A percentile compares a stretch with the other conserved stretches of the same genome.
phyloP scores from a whole-genome alignment of 2,113 vertebrate species.

The Dasyprocta punctata region DNA sequence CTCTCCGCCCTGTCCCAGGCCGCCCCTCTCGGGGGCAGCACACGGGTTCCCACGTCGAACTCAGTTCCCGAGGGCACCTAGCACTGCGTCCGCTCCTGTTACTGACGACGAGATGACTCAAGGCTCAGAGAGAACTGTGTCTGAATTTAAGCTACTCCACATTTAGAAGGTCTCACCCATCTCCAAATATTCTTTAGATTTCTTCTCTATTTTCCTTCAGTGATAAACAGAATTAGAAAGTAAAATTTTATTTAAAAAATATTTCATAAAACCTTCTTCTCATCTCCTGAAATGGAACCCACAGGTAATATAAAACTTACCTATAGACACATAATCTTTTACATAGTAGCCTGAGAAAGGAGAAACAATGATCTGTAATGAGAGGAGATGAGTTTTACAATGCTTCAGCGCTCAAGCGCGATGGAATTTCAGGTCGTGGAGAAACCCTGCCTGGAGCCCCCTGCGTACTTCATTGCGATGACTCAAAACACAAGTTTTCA shows the following conservation, averaged over 20 bases:
- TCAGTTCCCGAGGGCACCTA: background rate
- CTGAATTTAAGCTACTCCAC: conserved; percentile 58
- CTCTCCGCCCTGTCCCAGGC: background rate
- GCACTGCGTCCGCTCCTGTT: background rate
- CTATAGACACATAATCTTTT: background rate
- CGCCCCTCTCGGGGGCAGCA: background rate
- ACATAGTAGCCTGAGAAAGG: background rate
- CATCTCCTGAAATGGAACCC: conserved; percentile 31
- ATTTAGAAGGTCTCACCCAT: conserved; percentile 17
- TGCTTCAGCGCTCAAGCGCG: background rate
- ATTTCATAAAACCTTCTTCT: background rate
- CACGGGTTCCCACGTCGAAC: background rate
- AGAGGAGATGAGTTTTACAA: background rate
- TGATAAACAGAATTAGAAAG: conserved; percentile 16
- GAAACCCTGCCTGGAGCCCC: background rate
- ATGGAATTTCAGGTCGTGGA: background rate
- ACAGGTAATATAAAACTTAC: background rate
- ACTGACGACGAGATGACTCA: background rate
- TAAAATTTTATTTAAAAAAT: conserved; percentile 40
- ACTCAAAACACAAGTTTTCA: background rate
- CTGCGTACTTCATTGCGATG: background rate
- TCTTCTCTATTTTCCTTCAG: conserved; percentile 19
- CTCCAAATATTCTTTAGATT: conserved; percentile 35
- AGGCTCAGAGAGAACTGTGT: conserved; percentile 23
- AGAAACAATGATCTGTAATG: background rate